phyloP scores from a whole-genome alignment of 2,113 vertebrate genomes.

The Mormyrus lacerda region DNA sequence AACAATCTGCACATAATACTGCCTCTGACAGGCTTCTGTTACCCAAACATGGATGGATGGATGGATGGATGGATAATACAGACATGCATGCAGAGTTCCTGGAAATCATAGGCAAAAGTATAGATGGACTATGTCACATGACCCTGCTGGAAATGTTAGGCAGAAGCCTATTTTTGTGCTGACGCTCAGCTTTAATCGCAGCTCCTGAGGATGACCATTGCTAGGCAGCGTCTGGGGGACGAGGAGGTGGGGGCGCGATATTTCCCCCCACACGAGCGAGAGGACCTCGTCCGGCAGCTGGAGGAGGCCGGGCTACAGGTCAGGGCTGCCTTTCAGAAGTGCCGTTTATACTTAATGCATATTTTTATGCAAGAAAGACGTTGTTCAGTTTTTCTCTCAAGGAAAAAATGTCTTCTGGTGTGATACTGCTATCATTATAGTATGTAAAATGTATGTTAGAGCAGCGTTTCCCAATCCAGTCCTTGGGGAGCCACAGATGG shows the following conservation, averaged over 20 bases:
- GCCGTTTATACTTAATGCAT: not conserved
- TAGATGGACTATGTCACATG: not conserved
- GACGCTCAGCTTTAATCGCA: conserved; percentile 34
- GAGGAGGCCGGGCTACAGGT: conserved; percentile 85
- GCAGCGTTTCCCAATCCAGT: not conserved
- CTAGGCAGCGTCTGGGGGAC: conserved; percentile 88
- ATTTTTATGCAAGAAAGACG: not conserved
- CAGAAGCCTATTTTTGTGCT: not conserved
- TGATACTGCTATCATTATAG: not conserved
- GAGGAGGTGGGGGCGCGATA: conserved; percentile 85
- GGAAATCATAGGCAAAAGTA: not conserved
- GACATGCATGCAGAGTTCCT: not conserved
- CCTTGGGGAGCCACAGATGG: not conserved
- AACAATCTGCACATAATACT: too few relatives aligned
- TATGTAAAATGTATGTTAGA: not conserved
- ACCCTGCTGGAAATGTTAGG: not conserved
- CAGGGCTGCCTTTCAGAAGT: not conserved
- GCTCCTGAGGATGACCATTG: conserved; percentile 95
- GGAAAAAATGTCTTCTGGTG: not conserved
- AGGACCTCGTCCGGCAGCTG: conserved; percentile 84
- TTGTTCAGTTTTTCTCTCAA: not conserved
- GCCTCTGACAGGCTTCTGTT: not conserved
- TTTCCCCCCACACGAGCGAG: conserved; percentile 88
- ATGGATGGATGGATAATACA: not conserved
- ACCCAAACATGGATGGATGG: not conserved